Percentiles rank a stretch among this genome's conserved stretches.
phyloP scores from a whole-genome alignment of 2,113 vertebrate species.

The Ursus arctos region DNA sequence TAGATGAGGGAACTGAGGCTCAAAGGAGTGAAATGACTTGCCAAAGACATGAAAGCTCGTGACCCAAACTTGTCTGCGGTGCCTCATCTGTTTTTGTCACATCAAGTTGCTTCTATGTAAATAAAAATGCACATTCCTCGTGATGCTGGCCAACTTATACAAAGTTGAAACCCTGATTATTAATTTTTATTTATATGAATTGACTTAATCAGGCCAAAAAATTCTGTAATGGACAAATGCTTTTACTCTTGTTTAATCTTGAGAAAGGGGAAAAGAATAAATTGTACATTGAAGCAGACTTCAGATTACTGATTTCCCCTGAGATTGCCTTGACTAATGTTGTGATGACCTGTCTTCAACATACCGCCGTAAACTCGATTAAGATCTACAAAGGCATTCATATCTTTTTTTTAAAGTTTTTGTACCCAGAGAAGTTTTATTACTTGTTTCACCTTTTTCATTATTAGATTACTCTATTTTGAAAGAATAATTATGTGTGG shows the following conservation, averaged over 20 bases:
- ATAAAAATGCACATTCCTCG: not conserved
- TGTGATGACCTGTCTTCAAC: constrained; percentile 17
- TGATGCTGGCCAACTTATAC: not conserved
- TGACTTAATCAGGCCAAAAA: not conserved
- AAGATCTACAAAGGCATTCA: not conserved
- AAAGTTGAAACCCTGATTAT: not conserved
- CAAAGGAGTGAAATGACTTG: not conserved
- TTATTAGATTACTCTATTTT: not conserved
- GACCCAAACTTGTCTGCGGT: no score
- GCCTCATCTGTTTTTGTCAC: not conserved
- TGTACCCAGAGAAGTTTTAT: not conserved
- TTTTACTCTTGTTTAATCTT: not conserved
- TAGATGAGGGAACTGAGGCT: not conserved
- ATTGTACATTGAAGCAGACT: constrained; percentile 18
- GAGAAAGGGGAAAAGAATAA: not conserved
- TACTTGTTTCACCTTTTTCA: constrained; percentile 20
- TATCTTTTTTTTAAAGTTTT: constrained; percentile 46
- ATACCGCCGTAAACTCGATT: not conserved
- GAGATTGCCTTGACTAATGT: not conserved
- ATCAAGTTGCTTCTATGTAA: not conserved
- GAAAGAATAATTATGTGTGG: constrained; percentile 48
- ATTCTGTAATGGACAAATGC: not conserved
- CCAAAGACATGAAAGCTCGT: not conserved
- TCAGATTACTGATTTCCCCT: not conserved
- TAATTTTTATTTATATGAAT: constrained; percentile 6